These are phyloP conservation scores for Synergus gifuensis DNA, from an alignment of 2,888 invertebrate species.

Conservation along the genomic window DNA sequence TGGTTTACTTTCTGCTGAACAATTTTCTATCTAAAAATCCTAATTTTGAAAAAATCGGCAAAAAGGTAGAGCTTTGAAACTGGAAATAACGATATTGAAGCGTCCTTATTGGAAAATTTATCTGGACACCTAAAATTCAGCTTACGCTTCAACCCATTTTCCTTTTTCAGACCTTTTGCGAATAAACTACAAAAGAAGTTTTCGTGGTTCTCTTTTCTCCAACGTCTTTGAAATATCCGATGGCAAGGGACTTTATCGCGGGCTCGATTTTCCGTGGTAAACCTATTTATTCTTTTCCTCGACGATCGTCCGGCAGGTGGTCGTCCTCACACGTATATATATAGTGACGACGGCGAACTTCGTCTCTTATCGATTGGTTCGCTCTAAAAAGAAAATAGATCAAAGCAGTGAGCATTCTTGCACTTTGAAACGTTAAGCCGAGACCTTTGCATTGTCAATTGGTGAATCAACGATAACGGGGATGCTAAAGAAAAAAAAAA, in stretches of 20 bases:
- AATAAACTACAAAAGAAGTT: background rate
- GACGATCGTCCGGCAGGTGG: conserved; percentile 48
- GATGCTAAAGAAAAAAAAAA: background rate
- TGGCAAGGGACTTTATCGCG: conserved; percentile 21
- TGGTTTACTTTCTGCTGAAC: no score
- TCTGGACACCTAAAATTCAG: background rate
- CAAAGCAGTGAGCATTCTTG: conserved; percentile 49
- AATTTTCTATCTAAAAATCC: no score
- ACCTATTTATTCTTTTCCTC: conserved; percentile 41
- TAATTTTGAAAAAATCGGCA: background rate
- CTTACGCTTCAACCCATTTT: background rate
- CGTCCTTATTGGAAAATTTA: background rate
- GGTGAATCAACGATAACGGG: conserved; percentile 2
- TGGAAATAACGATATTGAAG: background rate
- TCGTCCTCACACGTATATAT: conserved; percentile 39
- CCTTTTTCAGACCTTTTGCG: background rate
- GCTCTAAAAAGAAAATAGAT: conserved; percentile 59
- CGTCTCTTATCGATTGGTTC: conserved; percentile 30
- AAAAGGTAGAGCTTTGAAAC: background rate
- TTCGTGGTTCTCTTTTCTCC: background rate
- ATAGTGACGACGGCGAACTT: conserved; percentile 1
- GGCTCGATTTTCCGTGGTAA: conserved; percentile 31
- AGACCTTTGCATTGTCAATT: conserved; percentile 10
- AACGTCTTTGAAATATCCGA: background rate
- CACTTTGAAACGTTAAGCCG: background rate